These are phyloP conservation scores for Aleadryas rufinucha DNA, from an alignment of 2,113 vertebrate species.

Conservation along the genomic window DNA sequence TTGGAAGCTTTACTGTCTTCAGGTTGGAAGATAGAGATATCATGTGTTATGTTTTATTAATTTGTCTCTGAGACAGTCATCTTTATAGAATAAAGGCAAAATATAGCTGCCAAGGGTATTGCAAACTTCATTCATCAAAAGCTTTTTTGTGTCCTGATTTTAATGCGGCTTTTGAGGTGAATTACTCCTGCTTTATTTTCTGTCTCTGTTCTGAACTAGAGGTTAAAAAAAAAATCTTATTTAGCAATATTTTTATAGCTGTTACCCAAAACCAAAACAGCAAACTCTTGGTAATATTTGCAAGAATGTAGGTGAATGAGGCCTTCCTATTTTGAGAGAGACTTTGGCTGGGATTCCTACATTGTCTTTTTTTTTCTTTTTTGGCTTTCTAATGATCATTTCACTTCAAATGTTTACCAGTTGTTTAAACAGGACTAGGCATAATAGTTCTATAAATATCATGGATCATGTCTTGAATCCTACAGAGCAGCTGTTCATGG, in stretches of 20 bases:
- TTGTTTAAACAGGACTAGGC: neutral
- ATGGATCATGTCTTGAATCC: constrained; percentile 35
- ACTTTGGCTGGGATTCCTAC: neutral
- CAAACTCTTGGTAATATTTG: neutral
- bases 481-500: constrained; percentile 44
- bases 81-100: neutral
- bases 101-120: neutral
- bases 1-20: neutral
- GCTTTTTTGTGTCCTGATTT: neutral
- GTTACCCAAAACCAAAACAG: neutral
- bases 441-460: constrained; percentile 54
- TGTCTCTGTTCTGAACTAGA: neutral
- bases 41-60: neutral
- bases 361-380: too few relatives aligned
- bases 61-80: neutral
- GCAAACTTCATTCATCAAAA: neutral
- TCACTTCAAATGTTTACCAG: constrained; percentile 15
- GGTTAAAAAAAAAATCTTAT: neutral
- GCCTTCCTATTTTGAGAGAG: neutral
- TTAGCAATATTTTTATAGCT: neutral
- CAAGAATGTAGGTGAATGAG: neutral
- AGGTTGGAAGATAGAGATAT: neutral
- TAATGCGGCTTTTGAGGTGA: neutral
- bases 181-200: neutral
- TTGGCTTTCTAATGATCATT: neutral